Conservation (phyloP, 2,797 vertebrate species). For the Danionella dracula region DNA sequence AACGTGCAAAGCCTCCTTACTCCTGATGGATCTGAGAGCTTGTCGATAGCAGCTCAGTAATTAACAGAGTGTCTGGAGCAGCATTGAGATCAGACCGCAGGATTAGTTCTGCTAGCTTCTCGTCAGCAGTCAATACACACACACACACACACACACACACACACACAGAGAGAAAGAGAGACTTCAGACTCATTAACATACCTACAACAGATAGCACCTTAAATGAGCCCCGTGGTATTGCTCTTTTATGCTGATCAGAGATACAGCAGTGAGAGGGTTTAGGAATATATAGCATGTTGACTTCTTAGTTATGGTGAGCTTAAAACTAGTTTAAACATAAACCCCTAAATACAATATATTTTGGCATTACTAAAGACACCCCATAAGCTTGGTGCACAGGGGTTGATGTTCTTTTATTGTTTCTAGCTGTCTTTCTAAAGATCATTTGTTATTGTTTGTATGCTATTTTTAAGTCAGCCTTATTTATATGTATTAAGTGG, state of each 20-base stretch:
- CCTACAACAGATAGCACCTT: conserved; percentile 45
- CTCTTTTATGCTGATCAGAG: conserved; percentile 6
- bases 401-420: too few relatives aligned
- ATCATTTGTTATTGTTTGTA: too few relatives aligned
- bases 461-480: too few relatives aligned
- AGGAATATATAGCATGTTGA: not conserved
- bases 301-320: not conserved
- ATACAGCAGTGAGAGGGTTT: not conserved
- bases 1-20: conserved; percentile 50
- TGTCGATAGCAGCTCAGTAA: conserved; percentile 56
- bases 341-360: not conserved
- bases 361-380: too few relatives aligned
- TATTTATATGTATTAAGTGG: too few relatives aligned
- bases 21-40: conserved; percentile 50
- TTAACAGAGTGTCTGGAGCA: conserved; percentile 56
- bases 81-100: conserved; percentile 53
- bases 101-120: conserved; percentile 56
- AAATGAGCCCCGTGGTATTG: conserved; percentile 17
- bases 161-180: conserved; percentile 30
- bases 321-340: not conserved
- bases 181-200: conserved; percentile 47
- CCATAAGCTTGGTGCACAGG: too few relatives aligned
- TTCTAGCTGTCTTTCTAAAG: too few relatives aligned
- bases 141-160: conserved; percentile 34
- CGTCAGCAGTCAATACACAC: conserved; percentile 49